Base-by-base conservation (phyloP, 2,797 vertebrate genomes). In the Peromyscus nudipes region DNA sequence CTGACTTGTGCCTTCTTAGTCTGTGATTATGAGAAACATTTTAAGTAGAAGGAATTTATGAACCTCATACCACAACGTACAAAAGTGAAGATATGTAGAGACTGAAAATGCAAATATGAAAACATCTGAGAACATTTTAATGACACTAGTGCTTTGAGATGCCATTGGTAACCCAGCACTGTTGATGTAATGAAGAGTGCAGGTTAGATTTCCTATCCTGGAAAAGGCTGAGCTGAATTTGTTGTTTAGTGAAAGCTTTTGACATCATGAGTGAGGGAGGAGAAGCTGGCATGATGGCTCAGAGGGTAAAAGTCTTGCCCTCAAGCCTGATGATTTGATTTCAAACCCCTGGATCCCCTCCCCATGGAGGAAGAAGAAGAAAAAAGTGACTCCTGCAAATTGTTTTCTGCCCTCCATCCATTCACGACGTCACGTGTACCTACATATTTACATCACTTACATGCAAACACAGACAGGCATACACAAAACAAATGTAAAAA, bases 71-170 rank as follows among this genome's bases (percentile, higher is more conserved):
- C 57, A 85, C 0, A 67, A 71, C 29, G 62, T 25, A 64, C 79
- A 52, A 83, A 95, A 21, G 1, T 81, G 3, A 92, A 52, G 8
- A 3, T 11, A 21, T 89, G 6, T 55, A 85, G 95, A 96, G 87
- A 60, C 49, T 64, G 34, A 86, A 52, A n/a, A 31, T 49, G 23
- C 9, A 92, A 57, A 85, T 85, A 25, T 43, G 7, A 82, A 92
- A 94, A 52, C 76, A 62, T 81, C 49, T n/a, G 19, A 81, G 34
- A 85, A 14, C 1, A 67, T 77, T 75, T 64, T 60, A 55, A 82
- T 77, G 85, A n/a, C 46, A 16, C 23, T 1, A 86, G 0, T 89
- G 31, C 86, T 67, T 73, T 91, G 14, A 83, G n/a, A 67, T 89
- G 37, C 12, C 27, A 0, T 46, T 57, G 37, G 19, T 27, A 92